Evolutionary conservation across 2,113 vertebrate species (phyloP).

Genomic region (Micronycteris hirsuta): DNA sequence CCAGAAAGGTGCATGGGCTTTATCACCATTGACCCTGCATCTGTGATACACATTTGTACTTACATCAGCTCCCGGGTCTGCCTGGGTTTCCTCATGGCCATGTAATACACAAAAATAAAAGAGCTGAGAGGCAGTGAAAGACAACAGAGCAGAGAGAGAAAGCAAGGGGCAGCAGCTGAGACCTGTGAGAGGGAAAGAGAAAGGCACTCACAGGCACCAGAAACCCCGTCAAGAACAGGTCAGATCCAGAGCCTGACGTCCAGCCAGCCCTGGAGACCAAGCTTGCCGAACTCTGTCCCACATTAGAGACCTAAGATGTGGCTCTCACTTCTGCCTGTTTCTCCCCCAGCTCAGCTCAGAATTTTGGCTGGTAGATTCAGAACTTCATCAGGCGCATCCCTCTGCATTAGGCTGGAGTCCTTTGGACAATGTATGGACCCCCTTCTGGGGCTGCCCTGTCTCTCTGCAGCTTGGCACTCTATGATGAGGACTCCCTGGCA

Average conservation of each 20-base stretch:
- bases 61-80: background rate
- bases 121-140: background rate
- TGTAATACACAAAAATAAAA: background rate
- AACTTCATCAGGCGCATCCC: background rate
- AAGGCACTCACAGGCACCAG: background rate
- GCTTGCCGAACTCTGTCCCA: background rate
- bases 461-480: background rate
- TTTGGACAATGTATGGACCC: background rate
- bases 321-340: background rate
- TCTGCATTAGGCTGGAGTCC: accelerated
- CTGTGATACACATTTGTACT: background rate
- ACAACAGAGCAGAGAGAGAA: background rate
- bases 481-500: background rate
- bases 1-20: background rate
- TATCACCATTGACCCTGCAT: background rate
- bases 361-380: too few species aligned
- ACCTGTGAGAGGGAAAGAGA: background rate
- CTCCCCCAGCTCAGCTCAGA: background rate
- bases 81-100: background rate
- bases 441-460: background rate
- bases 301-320: background rate
- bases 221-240: background rate
- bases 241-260: background rate
- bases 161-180: background rate
- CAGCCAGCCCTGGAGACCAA: background rate